Base-by-base conservation (phyloP, 2,113 vertebrate species). In the Irena cyanogastra region DNA sequence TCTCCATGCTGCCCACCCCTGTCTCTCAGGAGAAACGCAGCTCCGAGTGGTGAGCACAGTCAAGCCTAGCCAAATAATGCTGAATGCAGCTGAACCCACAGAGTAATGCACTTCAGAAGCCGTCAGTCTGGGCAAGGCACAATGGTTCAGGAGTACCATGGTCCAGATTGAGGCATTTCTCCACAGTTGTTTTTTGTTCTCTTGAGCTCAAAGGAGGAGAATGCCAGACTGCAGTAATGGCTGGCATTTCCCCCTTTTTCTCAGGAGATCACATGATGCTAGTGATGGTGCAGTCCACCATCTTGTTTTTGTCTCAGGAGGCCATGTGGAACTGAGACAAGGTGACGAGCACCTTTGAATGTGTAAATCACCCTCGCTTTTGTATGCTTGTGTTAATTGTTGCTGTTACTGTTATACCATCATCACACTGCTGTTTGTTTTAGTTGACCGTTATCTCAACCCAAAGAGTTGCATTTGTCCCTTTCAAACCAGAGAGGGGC, bases 71-170 rank as follows among this genome's bases (percentile, higher is more conserved):
- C 1, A 0, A 53, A 61, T 16, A 28, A 18, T 11, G 16, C 27
- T 10, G 22, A 77, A 69, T 0, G 1, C 33, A 44, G 45, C 22
- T 5, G 6, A 59, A 42, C 19, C 22, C 33, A 11, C 1, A 2
- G 27, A 44, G 37, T 27, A 37, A 26, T 4, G 39, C 45, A 27
- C 17, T 23, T 68, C 83, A 60, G 53, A 57, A 37, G 33, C 37
- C 19, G 37, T 52, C 7, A 1, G 14, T 15, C 63, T 13, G 10
- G 15, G 18, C 45, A 69, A 28, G 12, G 15, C 45, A 23, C 18
- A 23, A 4, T 44, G 15, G 5, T 28, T 60, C 39, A 60, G 44
- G 9, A 44, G 18, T 5, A 47, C 7, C 49, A 47, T 44, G 17
- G 9, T 27, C 18, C 53, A 22, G 6, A 30, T 1, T 33, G 39